phyloP scores from a whole-genome alignment of 2,888 invertebrate species.

The Ectemnius lituratus region DNA sequence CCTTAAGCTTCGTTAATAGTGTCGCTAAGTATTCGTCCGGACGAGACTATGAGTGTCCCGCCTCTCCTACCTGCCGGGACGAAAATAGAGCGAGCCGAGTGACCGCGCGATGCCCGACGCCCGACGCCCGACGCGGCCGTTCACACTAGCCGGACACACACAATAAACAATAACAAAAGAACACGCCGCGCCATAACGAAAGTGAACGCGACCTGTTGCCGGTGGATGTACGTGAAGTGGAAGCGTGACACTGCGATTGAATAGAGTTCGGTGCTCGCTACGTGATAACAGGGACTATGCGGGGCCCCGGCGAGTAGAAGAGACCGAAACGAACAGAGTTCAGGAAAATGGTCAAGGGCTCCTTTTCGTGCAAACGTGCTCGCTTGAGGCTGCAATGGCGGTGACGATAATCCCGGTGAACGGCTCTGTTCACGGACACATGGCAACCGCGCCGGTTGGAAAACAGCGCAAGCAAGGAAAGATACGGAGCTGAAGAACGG shows the following conservation, averaged over 20 bases:
- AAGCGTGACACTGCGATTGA: too few species aligned
- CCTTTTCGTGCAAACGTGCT: conserved; percentile 9
- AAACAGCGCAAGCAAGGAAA: conserved; percentile 59
- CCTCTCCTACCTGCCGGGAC: conserved; percentile 35
- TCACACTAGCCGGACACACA: conserved; percentile 27
- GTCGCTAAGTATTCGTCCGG: conserved; percentile 44
- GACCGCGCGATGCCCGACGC: conserved; percentile 14
- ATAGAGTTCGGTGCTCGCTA: too few species aligned
- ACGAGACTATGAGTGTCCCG: conserved; percentile 32
- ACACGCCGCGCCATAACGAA: conserved; percentile 18
- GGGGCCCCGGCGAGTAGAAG: too few species aligned
- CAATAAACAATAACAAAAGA: conserved; percentile 48
- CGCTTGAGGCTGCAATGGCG: too few species aligned
- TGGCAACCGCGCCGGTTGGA: conserved; percentile 44
- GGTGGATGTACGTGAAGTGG: not conserved
- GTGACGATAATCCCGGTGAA: not conserved
- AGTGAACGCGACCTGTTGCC: conserved; percentile 42
- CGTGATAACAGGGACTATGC: too few species aligned
- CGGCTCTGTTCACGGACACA: conserved; percentile 41
- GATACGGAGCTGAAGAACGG: conserved; percentile 64
- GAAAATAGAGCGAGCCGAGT: conserved; percentile 34
- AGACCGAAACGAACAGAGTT: too few species aligned
- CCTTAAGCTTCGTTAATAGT: conserved; percentile 43
- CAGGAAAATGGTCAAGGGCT: conserved; percentile 30
- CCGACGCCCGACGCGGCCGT: not conserved